phyloP scores from a whole-genome alignment of 1,140 invertebrate species.

The Cherax destructor region DNA sequence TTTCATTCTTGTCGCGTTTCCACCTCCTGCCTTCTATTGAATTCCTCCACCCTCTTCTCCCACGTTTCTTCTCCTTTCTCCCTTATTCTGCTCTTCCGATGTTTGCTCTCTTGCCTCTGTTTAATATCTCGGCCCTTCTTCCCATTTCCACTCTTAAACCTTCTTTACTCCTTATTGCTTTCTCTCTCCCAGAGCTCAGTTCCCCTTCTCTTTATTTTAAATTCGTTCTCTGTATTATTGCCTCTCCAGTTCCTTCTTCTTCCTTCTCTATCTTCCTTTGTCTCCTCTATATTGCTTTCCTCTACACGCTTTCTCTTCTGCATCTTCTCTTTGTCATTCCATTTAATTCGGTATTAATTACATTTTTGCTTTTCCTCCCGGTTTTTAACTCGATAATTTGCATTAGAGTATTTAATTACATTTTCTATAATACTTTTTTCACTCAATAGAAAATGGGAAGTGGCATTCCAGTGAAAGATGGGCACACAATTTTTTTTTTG shows the following conservation, averaged over 20 bases:
- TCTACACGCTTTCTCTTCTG: background rate
- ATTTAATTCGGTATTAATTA: too few species aligned
- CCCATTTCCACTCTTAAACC: background rate
- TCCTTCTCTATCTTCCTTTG: background rate
- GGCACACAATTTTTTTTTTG: too few species aligned
- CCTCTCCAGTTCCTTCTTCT: background rate
- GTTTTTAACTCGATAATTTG: too few species aligned
- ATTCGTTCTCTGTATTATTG: background rate
- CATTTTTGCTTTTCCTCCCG: too few species aligned
- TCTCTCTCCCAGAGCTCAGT: background rate
- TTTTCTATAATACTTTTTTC: too few species aligned
- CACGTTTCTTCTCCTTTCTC: background rate
- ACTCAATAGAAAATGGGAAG: too few species aligned
- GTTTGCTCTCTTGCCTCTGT: background rate
- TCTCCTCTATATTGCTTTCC: background rate
- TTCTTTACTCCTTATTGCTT: background rate
- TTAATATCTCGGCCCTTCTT: background rate
- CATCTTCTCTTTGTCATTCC: background rate
- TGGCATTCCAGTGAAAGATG: too few species aligned
- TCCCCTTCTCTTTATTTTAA: background rate
- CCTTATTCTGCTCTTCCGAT: background rate
- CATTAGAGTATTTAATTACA: too few species aligned
- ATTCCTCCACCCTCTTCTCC: too few species aligned
- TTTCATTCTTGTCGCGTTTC: too few species aligned
- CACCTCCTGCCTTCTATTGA: too few species aligned